Evolutionary conservation across 2,888 invertebrate genomes (phyloP).

Genomic region (Cataglyphis rosenhaueri): DNA sequence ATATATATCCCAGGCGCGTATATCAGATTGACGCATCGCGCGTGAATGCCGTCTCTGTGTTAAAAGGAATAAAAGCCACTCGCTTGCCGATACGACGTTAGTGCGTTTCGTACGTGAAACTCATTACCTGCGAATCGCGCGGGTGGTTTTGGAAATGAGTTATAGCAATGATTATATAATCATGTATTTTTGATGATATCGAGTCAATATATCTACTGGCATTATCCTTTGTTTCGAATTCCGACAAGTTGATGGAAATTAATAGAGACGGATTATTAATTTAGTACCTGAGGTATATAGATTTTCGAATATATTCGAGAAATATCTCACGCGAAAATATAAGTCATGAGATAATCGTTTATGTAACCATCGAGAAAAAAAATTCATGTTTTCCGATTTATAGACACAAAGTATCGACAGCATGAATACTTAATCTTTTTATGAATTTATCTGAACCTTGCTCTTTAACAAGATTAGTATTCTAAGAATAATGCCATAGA

Average conservation of each 20-base stretch:
- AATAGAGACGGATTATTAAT: background rate
- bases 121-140: constrained; percentile 33
- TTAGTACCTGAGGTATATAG: background rate
- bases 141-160: background rate
- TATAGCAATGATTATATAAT: background rate
- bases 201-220: background rate
- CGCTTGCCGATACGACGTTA: constrained; percentile 20
- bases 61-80: constrained; percentile 9
- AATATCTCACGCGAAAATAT: background rate
- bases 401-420: background rate
- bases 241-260: background rate
- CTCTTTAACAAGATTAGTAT: background rate
- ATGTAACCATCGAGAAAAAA: background rate
- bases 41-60: constrained; percentile 41
- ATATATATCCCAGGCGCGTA: constrained; percentile 35
- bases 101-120: constrained; percentile 1
- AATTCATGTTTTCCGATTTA: background rate
- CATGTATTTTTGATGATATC: background rate
- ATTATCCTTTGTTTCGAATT: background rate
- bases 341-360: background rate
- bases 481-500: background rate
- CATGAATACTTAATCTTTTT: background rate
- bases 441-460: background rate
- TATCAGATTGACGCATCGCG: constrained; percentile 54
- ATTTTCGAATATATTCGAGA: background rate